Conservation (phyloP, 2,888 invertebrate species). For the Pseudococcus longispinus region DNA sequence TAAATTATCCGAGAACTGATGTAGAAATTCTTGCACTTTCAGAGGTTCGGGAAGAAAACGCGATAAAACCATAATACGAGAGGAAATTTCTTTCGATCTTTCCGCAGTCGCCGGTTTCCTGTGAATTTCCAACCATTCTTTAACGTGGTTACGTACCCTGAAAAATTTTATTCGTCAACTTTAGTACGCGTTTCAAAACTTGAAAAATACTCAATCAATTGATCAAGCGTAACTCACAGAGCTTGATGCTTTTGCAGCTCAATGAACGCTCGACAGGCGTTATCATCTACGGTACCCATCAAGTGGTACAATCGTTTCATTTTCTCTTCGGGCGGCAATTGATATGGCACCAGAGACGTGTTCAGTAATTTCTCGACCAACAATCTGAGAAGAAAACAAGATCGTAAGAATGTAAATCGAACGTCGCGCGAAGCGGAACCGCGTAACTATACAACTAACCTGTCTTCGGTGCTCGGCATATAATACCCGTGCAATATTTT, state of each 20-base stretch:
- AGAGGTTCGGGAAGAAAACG: constrained; percentile 90
- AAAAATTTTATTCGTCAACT: background rate
- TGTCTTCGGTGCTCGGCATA: constrained; percentile 86
- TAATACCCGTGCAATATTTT: constrained; percentile 93
- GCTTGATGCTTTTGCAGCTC: constrained; percentile 92
- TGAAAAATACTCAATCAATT: too few species aligned
- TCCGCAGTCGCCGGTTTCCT: constrained; percentile 74
- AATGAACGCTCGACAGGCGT: constrained; percentile 91
- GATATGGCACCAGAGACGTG: constrained; percentile 94
- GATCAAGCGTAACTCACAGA: constrained; percentile 68
- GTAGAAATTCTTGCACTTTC: constrained; percentile 86
- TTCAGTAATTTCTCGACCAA: constrained; percentile 91
- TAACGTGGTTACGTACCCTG: constrained; percentile 81
- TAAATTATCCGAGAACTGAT: constrained; percentile 81
- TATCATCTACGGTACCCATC: constrained; percentile 91
- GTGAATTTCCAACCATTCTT: constrained; percentile 86
- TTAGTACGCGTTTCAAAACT: too few species aligned
- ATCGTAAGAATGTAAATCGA: background rate
- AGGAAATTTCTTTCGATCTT: constrained; percentile 75
- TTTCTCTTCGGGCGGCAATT: constrained; percentile 80
- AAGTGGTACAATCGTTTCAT: constrained; percentile 93
- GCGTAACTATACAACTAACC: constrained; percentile 63
- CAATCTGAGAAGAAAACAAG: constrained; percentile 64
- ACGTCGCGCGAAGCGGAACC: background rate
- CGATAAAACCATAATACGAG: constrained; percentile 61